Base-by-base conservation (phyloP, 2,888 invertebrate species). In the Epinotia demarniana region DNA sequence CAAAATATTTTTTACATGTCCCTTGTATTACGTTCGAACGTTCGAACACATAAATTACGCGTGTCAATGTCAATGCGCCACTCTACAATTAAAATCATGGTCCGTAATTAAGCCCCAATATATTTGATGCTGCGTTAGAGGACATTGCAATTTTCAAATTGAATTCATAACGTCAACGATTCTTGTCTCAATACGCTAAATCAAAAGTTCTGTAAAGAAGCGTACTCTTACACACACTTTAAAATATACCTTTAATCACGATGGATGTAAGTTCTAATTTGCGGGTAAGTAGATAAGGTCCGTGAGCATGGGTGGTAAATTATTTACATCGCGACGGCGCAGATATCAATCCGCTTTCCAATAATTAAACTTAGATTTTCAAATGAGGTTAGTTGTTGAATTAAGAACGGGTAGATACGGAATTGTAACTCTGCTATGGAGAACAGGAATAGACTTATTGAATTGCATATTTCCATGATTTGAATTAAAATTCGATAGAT, bases 341-440 rank as follows among this genome's bases (percentile, higher is more conserved):
- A 70, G 75, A 72, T 75, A 75, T 75, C 75, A 67, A 72, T 75
- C 71, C 72, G 72, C 72, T 72, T 75, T 75, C 75, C 71, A 75
- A 75, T 75, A 75, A 75, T 75, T 75, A 75, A 75, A 67, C 71
- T 61, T 66, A 75, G 71, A 72, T 75, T 75, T 75, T 72, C 71
- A 75, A 75, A 75, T 67, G 75, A 75, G 75, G 75, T 67, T 75
- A 67, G 64, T 3, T 3, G 46, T 57, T 43, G 72, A 75, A 72
- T 61, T 61, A 57, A 53, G 43, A 43, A 60, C 46, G 16, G 1
- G 12, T 62, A 75, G 75, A 75, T 62, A 33, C 61, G 75, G 72
- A 60, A 57, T 16, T 57, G 19, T 19, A 16, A 18, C 9, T 5
- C 39, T 16, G 5, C 12, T 27, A 6, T 8, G 11, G 16, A 60